Evolutionary conservation across 2,797 vertebrate species (phyloP).

Genomic region (Melanotaenia nigrans): DNA sequence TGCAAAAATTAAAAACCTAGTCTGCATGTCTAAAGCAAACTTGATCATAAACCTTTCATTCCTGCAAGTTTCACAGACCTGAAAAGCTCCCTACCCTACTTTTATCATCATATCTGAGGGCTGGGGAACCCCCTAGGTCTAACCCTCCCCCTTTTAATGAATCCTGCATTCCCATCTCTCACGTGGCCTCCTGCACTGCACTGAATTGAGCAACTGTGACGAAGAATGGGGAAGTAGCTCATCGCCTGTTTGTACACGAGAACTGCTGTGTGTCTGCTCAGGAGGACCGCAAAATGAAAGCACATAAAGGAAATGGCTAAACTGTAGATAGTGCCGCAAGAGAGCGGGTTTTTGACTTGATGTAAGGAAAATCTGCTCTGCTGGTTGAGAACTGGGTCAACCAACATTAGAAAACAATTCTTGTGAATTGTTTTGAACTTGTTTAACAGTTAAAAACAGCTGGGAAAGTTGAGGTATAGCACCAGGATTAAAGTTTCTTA

Average conservation of each 20-base stretch:
- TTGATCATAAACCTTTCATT: slow-evolving; percentile 5
- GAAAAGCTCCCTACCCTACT: slow-evolving; percentile 47
- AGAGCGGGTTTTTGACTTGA: slow-evolving; percentile 26
- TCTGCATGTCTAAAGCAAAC: not conserved
- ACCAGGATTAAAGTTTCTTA: not conserved
- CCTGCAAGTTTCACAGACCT: slow-evolving; percentile 36
- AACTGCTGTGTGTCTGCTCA: slow-evolving; percentile 41
- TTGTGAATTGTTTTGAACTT: slow-evolving; percentile 49
- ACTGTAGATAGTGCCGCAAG: slow-evolving; percentile 23
- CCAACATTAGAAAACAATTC: slow-evolving; percentile 36
- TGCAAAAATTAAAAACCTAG: not conserved
- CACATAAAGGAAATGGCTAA: slow-evolving; percentile 53
- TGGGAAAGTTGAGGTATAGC: not conserved
- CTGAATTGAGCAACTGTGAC: slow-evolving; percentile 78
- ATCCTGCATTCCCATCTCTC: slow-evolving; percentile 78
- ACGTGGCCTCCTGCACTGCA: slow-evolving; percentile 68
- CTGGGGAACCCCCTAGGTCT: slow-evolving; percentile 64
- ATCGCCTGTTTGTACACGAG: slow-evolving; percentile 77
- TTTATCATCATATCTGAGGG: slow-evolving; percentile 58
- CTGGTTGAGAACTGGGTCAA: slow-evolving; percentile 56
- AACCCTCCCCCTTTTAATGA: slow-evolving; percentile 60
- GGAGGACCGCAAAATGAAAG: slow-evolving; percentile 50
- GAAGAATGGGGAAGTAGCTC: slow-evolving; percentile 80
- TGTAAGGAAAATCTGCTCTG: slow-evolving; percentile 46
- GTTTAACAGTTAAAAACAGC: slow-evolving; percentile 38